A percentile compares a stretch with the other conserved stretches of the same genome.
These are phyloP conservation scores for Crypturellus tataupa DNA, from an alignment of 2,797 vertebrate genomes.

Conservation along the genomic window DNA sequence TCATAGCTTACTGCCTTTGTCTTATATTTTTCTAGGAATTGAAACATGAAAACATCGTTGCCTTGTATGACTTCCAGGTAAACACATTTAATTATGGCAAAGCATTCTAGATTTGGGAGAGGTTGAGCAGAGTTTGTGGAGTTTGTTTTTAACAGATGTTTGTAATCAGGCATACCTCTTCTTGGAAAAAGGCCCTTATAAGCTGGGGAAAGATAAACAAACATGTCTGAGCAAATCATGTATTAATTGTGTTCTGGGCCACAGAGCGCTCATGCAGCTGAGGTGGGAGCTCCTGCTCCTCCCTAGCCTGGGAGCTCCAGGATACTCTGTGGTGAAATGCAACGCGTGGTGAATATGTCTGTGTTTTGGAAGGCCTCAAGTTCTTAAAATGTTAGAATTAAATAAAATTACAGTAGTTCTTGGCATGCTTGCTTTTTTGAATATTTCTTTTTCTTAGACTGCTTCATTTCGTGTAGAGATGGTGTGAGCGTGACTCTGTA, in stretches of 20 bases:
- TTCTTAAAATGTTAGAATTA: neutral
- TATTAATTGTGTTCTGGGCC: neutral
- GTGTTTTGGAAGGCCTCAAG: neutral
- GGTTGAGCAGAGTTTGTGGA: neutral
- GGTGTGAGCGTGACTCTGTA: constrained; percentile 46
- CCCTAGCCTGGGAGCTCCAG: neutral
- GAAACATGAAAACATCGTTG: constrained; percentile 97
- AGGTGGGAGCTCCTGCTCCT: neutral
- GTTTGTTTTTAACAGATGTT: neutral
- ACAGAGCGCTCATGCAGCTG: neutral
- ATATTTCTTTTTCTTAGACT: neutral
- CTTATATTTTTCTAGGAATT: constrained; percentile 86
- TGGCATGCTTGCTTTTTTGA: neutral
- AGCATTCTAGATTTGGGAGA: neutral
- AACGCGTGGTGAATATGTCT: neutral
- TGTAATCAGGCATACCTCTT: neutral
- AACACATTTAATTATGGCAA: neutral
- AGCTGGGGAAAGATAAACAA: neutral
- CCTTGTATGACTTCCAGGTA: constrained; percentile 97
- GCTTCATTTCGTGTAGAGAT: neutral
- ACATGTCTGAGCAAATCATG: neutral
- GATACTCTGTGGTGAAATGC: neutral
- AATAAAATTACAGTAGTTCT: neutral
- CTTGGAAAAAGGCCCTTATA: neutral
- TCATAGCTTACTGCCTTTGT: neutral